Conservation (phyloP, 2,113 vertebrate genomes). For the Eudyptes chrysolophus region DNA sequence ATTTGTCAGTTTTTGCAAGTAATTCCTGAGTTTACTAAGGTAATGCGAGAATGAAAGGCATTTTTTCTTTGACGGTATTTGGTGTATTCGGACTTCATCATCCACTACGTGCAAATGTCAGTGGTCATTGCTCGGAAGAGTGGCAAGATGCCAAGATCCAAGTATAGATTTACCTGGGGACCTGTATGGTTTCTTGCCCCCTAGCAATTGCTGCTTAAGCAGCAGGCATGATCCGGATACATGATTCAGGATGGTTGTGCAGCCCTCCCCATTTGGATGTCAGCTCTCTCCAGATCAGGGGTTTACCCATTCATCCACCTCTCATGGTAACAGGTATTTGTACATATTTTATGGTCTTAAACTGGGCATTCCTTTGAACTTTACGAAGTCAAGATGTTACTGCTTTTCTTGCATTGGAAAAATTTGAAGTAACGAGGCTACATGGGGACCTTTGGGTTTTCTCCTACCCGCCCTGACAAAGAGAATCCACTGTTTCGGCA, state of each 20-base stretch:
- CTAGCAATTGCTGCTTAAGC: neutral
- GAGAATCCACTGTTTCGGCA: neutral
- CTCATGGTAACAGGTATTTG: neutral
- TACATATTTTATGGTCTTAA: neutral
- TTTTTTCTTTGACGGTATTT: neutral
- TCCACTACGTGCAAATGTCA: neutral
- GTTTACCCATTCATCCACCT: neutral
- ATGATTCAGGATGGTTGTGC: neutral
- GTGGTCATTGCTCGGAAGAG: neutral
- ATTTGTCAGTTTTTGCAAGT: neutral
- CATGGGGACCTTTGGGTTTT: neutral
- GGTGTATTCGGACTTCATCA: neutral
- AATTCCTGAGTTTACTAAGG: neutral
- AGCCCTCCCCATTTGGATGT: neutral
- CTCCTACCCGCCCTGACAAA: neutral
- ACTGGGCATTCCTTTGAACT: neutral
- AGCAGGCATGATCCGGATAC: neutral
- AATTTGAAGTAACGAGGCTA: neutral
- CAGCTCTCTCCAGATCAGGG: neutral
- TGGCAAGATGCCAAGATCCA: neutral
- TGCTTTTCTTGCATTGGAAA: neutral
- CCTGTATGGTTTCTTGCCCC: neutral
- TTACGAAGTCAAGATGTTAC: neutral
- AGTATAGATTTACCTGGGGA: neutral
- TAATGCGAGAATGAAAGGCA: neutral